phyloP scores from a whole-genome alignment of 2,888 invertebrate species.

The Dugesia japonica region DNA sequence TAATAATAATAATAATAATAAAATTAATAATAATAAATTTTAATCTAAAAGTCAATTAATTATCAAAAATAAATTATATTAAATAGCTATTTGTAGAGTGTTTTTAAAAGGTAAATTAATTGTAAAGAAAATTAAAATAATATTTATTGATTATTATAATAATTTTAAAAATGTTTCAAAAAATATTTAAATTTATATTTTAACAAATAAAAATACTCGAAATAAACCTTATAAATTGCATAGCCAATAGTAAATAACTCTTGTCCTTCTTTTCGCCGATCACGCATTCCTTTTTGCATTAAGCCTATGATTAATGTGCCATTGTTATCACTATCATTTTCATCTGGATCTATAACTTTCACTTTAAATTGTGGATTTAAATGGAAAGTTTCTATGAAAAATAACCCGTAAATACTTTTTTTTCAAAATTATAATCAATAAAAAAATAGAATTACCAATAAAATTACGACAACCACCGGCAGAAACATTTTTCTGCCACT shows the following conservation, averaged over 20 bases:
- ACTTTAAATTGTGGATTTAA: slow-evolving; percentile 27
- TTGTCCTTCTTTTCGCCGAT: slow-evolving; percentile 67
- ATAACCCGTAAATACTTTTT: too few relatives aligned
- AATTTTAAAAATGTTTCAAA: too few relatives aligned
- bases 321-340: slow-evolving; percentile 62
- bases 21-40: too few relatives aligned
- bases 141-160: too few relatives aligned
- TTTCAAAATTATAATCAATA: not conserved
- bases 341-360: slow-evolving; percentile 46
- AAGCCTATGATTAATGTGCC: slow-evolving; percentile 84
- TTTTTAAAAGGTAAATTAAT: too few relatives aligned
- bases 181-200: too few relatives aligned
- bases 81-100: too few relatives aligned
- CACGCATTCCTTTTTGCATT: slow-evolving; percentile 83
- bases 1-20: too few relatives aligned
- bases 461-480: slow-evolving; percentile 60
- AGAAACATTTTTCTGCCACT: slow-evolving; percentile 75
- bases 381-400: slow-evolving; percentile 25
- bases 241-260: slow-evolving; percentile 72
- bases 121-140: too few relatives aligned
- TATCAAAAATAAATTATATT: too few relatives aligned
- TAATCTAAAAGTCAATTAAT: too few relatives aligned
- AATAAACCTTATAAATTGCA: slow-evolving; percentile 67
- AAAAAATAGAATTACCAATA: slow-evolving; percentile 35
- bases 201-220: too few relatives aligned